Conservation (phyloP, 2,888 invertebrate genomes). For the Coecobrya sp. region DNA sequence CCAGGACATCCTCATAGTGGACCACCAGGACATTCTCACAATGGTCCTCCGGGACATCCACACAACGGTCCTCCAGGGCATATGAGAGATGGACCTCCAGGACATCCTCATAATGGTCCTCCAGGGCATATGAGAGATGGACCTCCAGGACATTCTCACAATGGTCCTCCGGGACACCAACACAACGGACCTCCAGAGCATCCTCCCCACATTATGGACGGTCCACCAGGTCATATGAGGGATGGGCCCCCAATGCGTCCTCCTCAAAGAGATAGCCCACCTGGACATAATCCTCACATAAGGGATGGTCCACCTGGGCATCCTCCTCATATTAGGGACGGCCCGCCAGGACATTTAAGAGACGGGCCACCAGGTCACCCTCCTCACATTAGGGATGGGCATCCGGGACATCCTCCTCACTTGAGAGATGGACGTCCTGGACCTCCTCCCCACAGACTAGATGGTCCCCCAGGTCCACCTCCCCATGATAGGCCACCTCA, state of each 20-base stretch:
- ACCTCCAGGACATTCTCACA: constrained; percentile 13
- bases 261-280: not conserved
- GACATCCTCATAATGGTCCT: not conserved
- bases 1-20: constrained; percentile 18
- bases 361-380: constrained; percentile 31
- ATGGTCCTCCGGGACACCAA: constrained; percentile 7
- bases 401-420: constrained; percentile 15
- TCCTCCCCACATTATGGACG: constrained; percentile 25
- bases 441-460: constrained; percentile 25
- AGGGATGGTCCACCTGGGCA: not conserved
- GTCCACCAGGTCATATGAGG: constrained; percentile 6
- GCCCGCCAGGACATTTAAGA: constrained; percentile 3
- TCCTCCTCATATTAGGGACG: not conserved
- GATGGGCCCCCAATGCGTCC: constrained; percentile 34
- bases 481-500: constrained; percentile 3
- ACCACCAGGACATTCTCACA: constrained; percentile 13
- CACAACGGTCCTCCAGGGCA: constrained; percentile 14
- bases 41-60: constrained; percentile 3
- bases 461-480: not conserved
- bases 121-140: constrained; percentile 11
- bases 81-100: constrained; percentile 3
- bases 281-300: constrained; percentile 10
- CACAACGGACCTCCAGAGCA: constrained; percentile 1
- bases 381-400: not conserved
- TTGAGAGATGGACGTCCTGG: constrained; percentile 1